Percentiles rank a stretch among this genome's conserved stretches.
Evolutionary conservation across 2,888 invertebrate species (phyloP).

Genomic region (Dryocosmus kuriphilus): DNA sequence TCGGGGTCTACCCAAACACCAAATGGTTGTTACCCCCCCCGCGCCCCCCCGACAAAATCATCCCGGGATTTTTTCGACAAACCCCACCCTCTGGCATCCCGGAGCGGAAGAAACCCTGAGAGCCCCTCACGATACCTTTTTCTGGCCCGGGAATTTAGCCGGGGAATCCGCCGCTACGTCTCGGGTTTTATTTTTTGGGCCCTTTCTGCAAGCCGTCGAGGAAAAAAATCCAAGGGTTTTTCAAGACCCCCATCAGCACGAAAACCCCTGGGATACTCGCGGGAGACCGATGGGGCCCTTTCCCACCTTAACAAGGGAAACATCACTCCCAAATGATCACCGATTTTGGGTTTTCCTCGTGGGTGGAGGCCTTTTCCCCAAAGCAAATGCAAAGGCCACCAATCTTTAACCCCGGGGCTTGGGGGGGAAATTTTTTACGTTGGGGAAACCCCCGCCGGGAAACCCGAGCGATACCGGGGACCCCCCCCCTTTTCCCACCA

Average conservation of each 20-base stretch:
- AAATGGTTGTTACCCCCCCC: not conserved
- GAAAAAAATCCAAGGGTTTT: no score
- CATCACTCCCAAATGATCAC: not conserved
- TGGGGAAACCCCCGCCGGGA: no score
- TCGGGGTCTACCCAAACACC: not conserved
- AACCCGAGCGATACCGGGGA: no score
- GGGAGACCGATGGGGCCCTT: not conserved
- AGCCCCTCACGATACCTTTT: not conserved
- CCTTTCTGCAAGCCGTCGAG: not conserved
- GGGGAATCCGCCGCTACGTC: no score
- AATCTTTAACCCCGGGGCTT: conserved; percentile 13
- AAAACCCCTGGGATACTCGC: no score
- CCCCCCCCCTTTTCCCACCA: not conserved
- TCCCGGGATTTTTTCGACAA: no score
- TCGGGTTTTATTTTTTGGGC: not conserved
- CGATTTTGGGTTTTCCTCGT: not conserved
- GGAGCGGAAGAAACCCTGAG: not conserved
- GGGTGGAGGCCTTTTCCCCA: no score
- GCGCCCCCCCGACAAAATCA: not conserved
- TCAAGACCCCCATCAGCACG: not conserved
- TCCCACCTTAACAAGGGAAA: not conserved
- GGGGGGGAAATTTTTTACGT: no score
- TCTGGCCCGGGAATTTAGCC: no score
- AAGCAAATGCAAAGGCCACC: not conserved
- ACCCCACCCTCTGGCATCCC: no score